A percentile compares a stretch with the other conserved stretches of the same genome.
These are phyloP conservation scores for Epistrophe grossulariae DNA, from an alignment of 2,888 invertebrate genomes.

Conservation along the genomic window DNA sequence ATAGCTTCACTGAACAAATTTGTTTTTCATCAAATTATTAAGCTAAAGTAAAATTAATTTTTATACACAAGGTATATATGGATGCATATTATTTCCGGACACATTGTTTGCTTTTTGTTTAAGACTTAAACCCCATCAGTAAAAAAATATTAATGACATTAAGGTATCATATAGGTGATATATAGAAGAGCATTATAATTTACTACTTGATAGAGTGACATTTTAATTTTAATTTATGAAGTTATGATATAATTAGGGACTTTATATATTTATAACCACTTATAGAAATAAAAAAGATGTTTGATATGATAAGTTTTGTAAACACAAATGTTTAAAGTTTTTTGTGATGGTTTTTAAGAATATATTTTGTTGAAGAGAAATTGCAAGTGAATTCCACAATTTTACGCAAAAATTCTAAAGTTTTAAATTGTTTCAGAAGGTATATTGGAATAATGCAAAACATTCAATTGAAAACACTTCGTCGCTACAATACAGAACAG, in stretches of 20 bases:
- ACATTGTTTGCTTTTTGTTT: constrained; percentile 10
- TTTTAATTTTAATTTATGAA: constrained; percentile 9
- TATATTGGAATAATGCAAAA: too few relatives aligned
- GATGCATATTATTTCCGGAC: not conserved
- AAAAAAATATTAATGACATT: not conserved
- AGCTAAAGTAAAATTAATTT: not conserved
- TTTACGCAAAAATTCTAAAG: too few relatives aligned
- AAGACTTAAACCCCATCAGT: not conserved
- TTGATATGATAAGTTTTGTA: too few relatives aligned
- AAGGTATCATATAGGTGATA: too few relatives aligned
- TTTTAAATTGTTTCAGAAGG: too few relatives aligned
- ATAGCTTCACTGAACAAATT: not conserved
- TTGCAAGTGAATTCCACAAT: too few relatives aligned
- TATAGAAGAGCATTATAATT: not conserved
- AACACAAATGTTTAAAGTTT: too few relatives aligned
- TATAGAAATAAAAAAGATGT: not conserved
- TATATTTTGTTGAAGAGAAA: too few relatives aligned
- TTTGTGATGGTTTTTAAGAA: too few relatives aligned
- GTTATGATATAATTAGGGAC: not conserved
- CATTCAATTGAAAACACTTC: too few relatives aligned
- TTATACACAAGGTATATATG: not conserved
- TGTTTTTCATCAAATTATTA: constrained; percentile 4
- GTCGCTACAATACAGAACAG: too few relatives aligned
- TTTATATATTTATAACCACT: not conserved
- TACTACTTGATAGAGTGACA: constrained; percentile 4